These are phyloP conservation scores for Andricus curvator DNA, from an alignment of 2,888 invertebrate genomes.

Conservation along the genomic window DNA sequence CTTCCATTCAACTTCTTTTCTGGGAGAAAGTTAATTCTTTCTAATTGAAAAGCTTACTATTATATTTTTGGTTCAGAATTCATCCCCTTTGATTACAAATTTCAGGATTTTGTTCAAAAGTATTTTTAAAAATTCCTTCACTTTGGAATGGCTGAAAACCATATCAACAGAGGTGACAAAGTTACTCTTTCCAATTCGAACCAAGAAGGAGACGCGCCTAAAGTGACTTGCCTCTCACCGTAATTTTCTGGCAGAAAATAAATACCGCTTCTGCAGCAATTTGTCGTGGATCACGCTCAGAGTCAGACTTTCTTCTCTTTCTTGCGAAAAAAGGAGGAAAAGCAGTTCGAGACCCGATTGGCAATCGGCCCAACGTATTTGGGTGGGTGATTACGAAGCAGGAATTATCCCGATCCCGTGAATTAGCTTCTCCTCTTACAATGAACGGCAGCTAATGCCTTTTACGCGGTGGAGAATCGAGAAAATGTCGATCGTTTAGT, in stretches of 20 bases:
- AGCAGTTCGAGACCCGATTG: conserved; percentile 51
- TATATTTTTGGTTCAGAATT: too few relatives aligned
- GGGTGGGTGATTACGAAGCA: conserved; percentile 52
- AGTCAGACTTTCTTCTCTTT: conserved; percentile 18
- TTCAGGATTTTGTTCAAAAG: too few relatives aligned
- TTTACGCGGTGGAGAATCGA: conserved; percentile 47
- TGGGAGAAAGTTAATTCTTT: too few relatives aligned
- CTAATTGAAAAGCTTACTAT: too few relatives aligned
- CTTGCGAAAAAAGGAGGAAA: conserved; percentile 4
- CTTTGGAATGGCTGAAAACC: not conserved
- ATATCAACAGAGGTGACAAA: not conserved
- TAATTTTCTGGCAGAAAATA: conserved; percentile 30
- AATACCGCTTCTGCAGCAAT: conserved; percentile 21
- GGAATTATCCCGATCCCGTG: conserved; percentile 46
- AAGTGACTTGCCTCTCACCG: conserved; percentile 21
- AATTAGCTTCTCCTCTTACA: conserved; percentile 52
- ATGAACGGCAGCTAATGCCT: conserved; percentile 51
- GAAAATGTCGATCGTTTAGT: conserved; percentile 45
- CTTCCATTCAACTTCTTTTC: too few relatives aligned
- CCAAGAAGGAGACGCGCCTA: not conserved
- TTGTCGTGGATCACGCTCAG: conserved; percentile 21
- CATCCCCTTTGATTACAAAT: too few relatives aligned
- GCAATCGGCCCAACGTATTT: conserved; percentile 53
- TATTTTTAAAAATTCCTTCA: not conserved
- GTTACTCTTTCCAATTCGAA: not conserved